Evolutionary conservation across 2,888 invertebrate species (phyloP).

Genomic region (Harmothoe impar): DNA sequence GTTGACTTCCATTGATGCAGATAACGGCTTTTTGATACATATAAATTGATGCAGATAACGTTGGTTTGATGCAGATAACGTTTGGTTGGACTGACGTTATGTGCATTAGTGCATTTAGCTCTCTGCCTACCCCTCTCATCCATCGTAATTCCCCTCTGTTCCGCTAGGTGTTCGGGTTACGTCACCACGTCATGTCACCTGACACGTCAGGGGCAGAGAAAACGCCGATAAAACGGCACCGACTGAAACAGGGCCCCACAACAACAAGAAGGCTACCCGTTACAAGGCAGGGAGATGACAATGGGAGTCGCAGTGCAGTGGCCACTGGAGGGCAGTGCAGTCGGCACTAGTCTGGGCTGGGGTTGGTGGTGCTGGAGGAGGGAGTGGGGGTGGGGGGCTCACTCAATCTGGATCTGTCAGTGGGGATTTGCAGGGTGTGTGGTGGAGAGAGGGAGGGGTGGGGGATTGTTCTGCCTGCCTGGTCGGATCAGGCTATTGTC

Average conservation of each 20-base stretch:
- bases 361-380: not conserved
- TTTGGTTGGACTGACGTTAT: too few species aligned
- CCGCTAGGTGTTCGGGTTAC: not conserved
- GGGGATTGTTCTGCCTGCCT: conserved; percentile 47
- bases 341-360: not conserved
- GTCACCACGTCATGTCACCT: conserved; percentile 37
- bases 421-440: conserved; percentile 7
- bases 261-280: not conserved
- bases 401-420: conserved; percentile 14
- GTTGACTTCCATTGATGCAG: too few species aligned
- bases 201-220: conserved; percentile 36
- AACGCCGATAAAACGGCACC: conserved; percentile 14
- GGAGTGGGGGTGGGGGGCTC: not conserved
- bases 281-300: not conserved
- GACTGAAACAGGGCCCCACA: conserved; percentile 35
- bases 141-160: not conserved
- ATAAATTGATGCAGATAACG: too few species aligned
- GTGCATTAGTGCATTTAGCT: too few species aligned
- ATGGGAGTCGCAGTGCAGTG: not conserved
- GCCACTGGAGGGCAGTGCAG: conserved; percentile 15
- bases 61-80: too few species aligned
- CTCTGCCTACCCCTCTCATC: not conserved
- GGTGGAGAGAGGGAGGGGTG: not conserved
- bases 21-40: too few species aligned
- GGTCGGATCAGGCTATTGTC: conserved; percentile 13